Evolutionary conservation across 2,797 vertebrate genomes (phyloP).

Genomic region (Pteropus rufus): DNA sequence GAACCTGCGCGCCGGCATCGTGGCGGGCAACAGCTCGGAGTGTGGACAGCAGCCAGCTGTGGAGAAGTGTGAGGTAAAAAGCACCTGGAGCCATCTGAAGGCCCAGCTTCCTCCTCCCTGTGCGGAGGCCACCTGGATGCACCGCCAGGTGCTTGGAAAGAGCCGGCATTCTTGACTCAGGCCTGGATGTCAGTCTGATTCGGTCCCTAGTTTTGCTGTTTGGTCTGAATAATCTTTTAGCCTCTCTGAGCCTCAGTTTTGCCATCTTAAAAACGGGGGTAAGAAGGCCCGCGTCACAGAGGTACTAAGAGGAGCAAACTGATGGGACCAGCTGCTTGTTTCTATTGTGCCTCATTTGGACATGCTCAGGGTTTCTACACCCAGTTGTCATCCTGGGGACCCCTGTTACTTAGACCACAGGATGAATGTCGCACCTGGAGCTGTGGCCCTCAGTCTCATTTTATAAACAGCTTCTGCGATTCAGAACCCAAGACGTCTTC

Average conservation of each 20-base stretch:
- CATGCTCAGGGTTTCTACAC: not conserved
- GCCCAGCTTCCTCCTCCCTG: accelerated
- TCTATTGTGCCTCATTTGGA: not conserved
- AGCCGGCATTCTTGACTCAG: not conserved
- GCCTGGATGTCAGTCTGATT: not conserved
- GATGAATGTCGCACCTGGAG: not conserved
- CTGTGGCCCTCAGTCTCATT: not conserved
- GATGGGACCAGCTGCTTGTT: not conserved
- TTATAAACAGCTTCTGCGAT: not conserved
- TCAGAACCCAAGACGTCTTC: not conserved
- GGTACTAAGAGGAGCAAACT: not conserved
- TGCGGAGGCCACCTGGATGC: too few relatives aligned
- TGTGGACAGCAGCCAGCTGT: constrained; percentile 94
- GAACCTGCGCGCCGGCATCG: constrained; percentile 87
- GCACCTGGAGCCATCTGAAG: accelerated
- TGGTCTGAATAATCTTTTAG: not conserved
- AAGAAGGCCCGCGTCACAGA: too few relatives aligned
- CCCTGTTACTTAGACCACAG: not conserved
- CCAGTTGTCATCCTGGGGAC: not conserved
- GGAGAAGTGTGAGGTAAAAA: constrained; percentile 96
- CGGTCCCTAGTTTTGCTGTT: not conserved
- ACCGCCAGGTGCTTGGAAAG: accelerated
- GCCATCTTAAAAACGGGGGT: not conserved
- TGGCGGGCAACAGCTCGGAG: constrained; percentile 92
- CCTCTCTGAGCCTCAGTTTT: not conserved